phyloP scores from a whole-genome alignment of 2,113 vertebrate species.

The Oreochromis spilurus region DNA sequence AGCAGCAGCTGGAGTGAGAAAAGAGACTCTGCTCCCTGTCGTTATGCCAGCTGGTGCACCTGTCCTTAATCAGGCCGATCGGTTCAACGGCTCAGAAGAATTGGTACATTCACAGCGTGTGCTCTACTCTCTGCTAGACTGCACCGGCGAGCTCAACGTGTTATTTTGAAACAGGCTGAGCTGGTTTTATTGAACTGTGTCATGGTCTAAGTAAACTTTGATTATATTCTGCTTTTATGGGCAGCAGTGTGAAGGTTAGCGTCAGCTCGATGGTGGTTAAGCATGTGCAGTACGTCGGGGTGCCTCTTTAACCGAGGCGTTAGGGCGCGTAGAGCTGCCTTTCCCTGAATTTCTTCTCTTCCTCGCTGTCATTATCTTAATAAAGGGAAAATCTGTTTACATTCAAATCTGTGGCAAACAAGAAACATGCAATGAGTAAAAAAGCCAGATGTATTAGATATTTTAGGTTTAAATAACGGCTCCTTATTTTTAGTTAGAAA shows the following conservation, averaged over 20 bases:
- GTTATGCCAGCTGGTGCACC: background rate
- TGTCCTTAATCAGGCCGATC: background rate
- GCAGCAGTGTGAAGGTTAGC: background rate
- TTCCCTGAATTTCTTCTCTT: background rate
- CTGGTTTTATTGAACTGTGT: background rate
- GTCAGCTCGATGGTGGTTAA: background rate
- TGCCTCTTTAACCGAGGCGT: background rate
- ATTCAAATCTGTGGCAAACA: background rate
- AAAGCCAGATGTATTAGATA: background rate
- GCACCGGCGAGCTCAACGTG: background rate
- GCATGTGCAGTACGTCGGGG: background rate
- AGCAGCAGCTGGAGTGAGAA: background rate
- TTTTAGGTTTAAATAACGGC: background rate
- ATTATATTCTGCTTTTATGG: background rate
- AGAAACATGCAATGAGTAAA: background rate
- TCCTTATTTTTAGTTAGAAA: background rate
- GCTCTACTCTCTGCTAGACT: background rate
- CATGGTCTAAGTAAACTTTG: background rate
- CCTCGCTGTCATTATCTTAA: background rate
- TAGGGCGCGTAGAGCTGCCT: fast-evolving
- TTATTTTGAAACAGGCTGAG: background rate
- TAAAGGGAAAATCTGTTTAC: background rate
- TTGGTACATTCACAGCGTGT: background rate
- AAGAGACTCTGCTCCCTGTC: fast-evolving
- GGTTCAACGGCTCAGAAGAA: background rate